Evolutionary conservation across 1,140 invertebrate genomes (phyloP), one percentile per base, ranked within the genome.

Genomic region (Drosophila ananassae): DNA sequence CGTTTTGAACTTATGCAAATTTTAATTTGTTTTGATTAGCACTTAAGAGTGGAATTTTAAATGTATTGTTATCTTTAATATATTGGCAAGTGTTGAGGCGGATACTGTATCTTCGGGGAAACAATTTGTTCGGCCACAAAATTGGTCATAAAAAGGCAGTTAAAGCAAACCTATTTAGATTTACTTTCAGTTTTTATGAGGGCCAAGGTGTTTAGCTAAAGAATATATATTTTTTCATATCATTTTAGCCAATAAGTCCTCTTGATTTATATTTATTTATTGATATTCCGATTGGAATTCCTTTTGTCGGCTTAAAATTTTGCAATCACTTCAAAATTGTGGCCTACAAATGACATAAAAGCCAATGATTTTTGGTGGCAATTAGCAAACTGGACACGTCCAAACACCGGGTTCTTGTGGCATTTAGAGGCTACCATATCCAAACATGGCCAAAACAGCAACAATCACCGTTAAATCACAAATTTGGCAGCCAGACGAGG

Each of bases 301-400:
- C 41, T 44, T 44, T 37, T 37, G 34, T 12, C 34, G 41, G 41
- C 13, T 7, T 12, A 37, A 1, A 13, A 52, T 74, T 74, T 74
- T 48, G 72, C 72, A 74, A 74, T 74, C 72, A 34, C 44, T 22
- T 22, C 0, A 12, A 12, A n/a, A 34, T 57, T 47, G 59, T 74
- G 71, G 71, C 71, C 71, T 74, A 74, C 71, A 74, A 74, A 73
- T 22, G n/a, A 51, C 25, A 46, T 46, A 32, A 54, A 39, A 62
- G 52, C 17, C 2, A 63, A 54, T 74, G 34, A 52, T 50, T 62
- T 73, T 47, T 44, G 22, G 39, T 44, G 59, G 37, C 41, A 66
- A 66, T 74, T 74, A 74, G 34, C 53, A 74, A 74, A 74, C 72
- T 74, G 51, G 60, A 56, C 72, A 74, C 72, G 72, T 74, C 47